Conservation (phyloP, 1,140 invertebrate genomes). For the Tetramorium simillimum region DNA sequence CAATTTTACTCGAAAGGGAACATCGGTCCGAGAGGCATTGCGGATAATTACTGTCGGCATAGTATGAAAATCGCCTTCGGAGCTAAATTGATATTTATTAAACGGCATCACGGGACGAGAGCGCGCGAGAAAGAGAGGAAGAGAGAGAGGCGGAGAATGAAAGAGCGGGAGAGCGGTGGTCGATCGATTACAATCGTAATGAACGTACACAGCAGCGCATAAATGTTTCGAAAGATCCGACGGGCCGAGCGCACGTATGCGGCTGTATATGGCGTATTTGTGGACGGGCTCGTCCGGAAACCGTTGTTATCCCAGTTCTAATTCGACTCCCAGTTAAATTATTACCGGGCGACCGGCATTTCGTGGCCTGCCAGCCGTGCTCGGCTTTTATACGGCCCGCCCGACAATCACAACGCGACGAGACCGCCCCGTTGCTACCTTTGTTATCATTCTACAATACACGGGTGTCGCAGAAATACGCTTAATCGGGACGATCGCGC, state of each 20-base stretch:
- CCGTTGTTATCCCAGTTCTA: conserved; percentile 75
- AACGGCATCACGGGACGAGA: conserved; percentile 65
- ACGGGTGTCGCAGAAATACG: conserved; percentile 57
- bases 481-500: conserved; percentile 19
- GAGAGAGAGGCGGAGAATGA: not conserved
- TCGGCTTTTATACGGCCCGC: conserved; percentile 57
- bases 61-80: conserved; percentile 67
- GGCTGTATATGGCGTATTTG: conserved; percentile 69
- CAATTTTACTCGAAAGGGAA: conserved; percentile 49
- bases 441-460: conserved; percentile 62
- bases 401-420: conserved; percentile 58
- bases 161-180: conserved; percentile 33
- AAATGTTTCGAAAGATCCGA: conserved; percentile 66
- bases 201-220: conserved; percentile 60
- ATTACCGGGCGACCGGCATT: conserved; percentile 77
- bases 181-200: conserved; percentile 73
- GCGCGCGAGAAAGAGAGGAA: not conserved
- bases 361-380: conserved; percentile 66
- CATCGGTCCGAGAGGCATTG: conserved; percentile 56
- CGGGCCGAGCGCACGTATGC: conserved; percentile 26
- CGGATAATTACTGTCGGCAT: conserved; percentile 70
- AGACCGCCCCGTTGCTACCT: conserved; percentile 61
- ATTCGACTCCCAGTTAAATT: conserved; percentile 81
- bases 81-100: conserved; percentile 74
- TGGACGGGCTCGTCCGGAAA: conserved; percentile 72